Percentiles rank a stretch among this genome's conserved stretches.
Evolutionary conservation across 2,797 vertebrate species (phyloP).

Genomic region (Avahi laniger): DNA sequence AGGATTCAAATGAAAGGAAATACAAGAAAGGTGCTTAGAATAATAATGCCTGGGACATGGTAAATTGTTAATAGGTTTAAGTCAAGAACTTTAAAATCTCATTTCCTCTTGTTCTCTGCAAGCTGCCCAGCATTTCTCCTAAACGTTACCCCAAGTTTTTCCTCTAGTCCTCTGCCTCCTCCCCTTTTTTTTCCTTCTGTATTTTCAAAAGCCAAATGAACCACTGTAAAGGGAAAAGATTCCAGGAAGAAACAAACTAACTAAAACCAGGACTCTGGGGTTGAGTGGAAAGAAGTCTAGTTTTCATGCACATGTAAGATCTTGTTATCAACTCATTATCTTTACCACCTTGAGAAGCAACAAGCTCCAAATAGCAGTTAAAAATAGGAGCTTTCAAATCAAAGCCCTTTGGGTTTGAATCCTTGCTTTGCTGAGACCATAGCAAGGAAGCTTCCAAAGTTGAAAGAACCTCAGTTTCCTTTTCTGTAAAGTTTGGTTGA

Average conservation of each 20-base stretch:
- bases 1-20: slow-evolving; percentile 8
- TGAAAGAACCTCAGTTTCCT: background rate
- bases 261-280: background rate
- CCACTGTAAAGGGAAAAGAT: background rate
- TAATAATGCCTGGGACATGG: background rate
- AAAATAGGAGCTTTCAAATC: background rate
- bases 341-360: background rate
- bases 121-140: background rate
- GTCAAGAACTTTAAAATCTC: background rate
- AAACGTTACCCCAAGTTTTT: background rate
- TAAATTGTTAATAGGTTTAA: background rate
- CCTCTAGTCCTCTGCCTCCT: background rate
- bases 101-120: background rate
- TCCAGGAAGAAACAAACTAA: background rate
- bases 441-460: background rate
- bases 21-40: background rate
- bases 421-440: background rate
- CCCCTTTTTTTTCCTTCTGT: background rate
- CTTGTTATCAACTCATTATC: background rate
- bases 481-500: background rate
- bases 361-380: background rate
- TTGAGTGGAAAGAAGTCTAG: background rate
- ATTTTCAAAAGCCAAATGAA: background rate
- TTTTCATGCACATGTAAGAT: background rate
- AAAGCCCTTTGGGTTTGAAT: background rate